Base-by-base conservation (phyloP, 1,140 invertebrate species). In the Araneus ventricosus region DNA sequence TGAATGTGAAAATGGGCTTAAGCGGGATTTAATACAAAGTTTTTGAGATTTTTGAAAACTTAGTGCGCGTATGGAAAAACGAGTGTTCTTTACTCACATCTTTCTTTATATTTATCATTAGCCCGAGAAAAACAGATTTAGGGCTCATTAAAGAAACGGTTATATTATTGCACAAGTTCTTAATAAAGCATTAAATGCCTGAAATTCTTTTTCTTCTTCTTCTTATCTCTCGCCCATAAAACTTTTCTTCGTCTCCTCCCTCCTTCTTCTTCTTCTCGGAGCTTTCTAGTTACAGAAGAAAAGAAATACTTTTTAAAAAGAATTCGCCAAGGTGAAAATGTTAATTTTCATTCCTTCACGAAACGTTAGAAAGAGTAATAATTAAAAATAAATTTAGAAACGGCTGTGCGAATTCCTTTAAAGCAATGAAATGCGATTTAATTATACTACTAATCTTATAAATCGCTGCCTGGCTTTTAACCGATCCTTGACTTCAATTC, bases 141-240 rank as follows among this genome's bases (percentile, higher is more conserved):
- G 37, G 45, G 30, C 70, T 75, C 70, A 75, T 75, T 75, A 75
- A 75, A 75, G 30, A 20, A 75, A 75, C 30, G 70, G 70, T 75
- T 75, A 75, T 75, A 75, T 75, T 75, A 75, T 75, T 75, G 70
- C 34, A 34, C 27, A 61, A 86, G 57, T 86, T 61, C 84, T 61
- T 86, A 86, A 86, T 86, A 86, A 86, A 86, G 57, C 52, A 86
- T 86, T 86, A 86, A 86, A 86, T 61, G 52, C 84, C 30, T 63
- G n/a, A 24, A 24, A 59, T 61, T 86, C 30, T 61, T 57, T 37
- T 52, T 57, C 57, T 30, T 20, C 57, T 30, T 20, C 17, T 8
- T 10, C 41, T 80, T 24, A 75, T 75, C 30, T 75, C 30, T 2
- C 4, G 4, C 20, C 70, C 70, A 75, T 75, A 75, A 75, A 75